A percentile compares a stretch with the other conserved stretches of the same genome.
Conservation (phyloP, 2,797 vertebrate species). For the Thaleichthys pacificus region DNA sequence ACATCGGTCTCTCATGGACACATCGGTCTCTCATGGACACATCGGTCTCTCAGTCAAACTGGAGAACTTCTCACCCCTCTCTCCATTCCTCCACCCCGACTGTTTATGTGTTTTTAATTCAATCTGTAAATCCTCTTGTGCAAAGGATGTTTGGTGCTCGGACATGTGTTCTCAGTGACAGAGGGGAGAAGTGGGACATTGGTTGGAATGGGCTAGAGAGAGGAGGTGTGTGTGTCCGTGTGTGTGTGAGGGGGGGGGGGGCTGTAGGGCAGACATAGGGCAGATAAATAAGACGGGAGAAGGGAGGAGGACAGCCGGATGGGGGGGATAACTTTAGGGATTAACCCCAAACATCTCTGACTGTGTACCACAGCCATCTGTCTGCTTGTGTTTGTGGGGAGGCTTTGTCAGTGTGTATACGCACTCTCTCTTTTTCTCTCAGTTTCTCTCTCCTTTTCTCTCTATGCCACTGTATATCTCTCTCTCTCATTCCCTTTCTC, state of each 20-base stretch:
- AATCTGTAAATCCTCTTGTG: conserved; percentile 23
- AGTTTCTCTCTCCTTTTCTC: too few relatives aligned
- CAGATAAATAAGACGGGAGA: neutral
- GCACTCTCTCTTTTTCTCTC: neutral
- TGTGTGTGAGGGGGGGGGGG: neutral
- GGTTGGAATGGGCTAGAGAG: too few relatives aligned
- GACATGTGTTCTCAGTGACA: too few relatives aligned
- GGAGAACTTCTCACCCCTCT: neutral
- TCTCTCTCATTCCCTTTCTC: too few relatives aligned
- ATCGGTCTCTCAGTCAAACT: neutral
- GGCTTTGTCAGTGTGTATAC: neutral
- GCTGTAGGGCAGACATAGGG: neutral
- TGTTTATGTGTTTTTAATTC: neutral
- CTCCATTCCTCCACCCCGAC: neutral
- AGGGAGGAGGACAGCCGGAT: neutral
- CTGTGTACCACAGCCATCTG: conserved; percentile 25
- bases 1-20: neutral
- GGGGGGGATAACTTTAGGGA: conserved; percentile 18
- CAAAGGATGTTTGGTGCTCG: too few relatives aligned
- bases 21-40: neutral
- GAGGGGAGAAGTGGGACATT: too few relatives aligned
- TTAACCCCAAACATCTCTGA: conserved; percentile 30
- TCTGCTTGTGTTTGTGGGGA: conserved; percentile 1
- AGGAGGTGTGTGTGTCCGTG: neutral
- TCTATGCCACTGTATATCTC: too few relatives aligned